Percentiles rank a stretch among this genome's conserved stretches.
These are phyloP conservation scores for Acanthoscelides obtectus DNA, from an alignment of 2,888 invertebrate genomes.

Conservation along the genomic window DNA sequence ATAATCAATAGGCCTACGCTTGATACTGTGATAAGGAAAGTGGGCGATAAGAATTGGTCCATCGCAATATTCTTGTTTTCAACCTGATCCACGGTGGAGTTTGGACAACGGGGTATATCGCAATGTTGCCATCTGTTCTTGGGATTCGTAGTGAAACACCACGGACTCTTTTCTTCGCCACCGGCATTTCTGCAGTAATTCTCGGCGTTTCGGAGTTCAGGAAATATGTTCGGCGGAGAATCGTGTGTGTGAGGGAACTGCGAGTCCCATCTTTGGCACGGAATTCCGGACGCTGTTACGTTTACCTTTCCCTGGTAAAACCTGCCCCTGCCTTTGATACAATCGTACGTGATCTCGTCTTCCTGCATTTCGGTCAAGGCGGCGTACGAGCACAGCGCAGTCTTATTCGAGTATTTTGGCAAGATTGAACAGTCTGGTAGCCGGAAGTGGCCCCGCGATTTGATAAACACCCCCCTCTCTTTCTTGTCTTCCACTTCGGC, in stretches of 20 bases:
- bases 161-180: constrained; percentile 83
- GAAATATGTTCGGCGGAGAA: constrained; percentile 82
- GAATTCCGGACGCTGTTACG: constrained; percentile 73
- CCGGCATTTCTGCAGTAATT: constrained; percentile 95
- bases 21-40: constrained; percentile 70
- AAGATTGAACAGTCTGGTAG: constrained; percentile 81
- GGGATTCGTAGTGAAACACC: constrained; percentile 90
- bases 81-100: constrained; percentile 57
- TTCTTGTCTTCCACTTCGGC: constrained; percentile 85
- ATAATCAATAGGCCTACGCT: constrained; percentile 68
- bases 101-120: constrained; percentile 82
- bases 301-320: constrained; percentile 88
- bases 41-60: constrained; percentile 76
- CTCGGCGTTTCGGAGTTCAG: constrained; percentile 82
- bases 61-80: constrained; percentile 62
- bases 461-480: constrained; percentile 69
- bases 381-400: constrained; percentile 67
- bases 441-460: constrained; percentile 80
- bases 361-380: constrained; percentile 78
- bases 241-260: constrained; percentile 85
- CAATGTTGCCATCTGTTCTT: constrained; percentile 87
- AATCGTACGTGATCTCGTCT: constrained; percentile 79
- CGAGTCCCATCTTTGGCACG: constrained; percentile 88
- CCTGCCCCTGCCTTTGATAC: constrained; percentile 80
- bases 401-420: constrained; percentile 58